Evolutionary conservation across 2,888 invertebrate species (phyloP).

Genomic region (Harpalus rubripes): DNA sequence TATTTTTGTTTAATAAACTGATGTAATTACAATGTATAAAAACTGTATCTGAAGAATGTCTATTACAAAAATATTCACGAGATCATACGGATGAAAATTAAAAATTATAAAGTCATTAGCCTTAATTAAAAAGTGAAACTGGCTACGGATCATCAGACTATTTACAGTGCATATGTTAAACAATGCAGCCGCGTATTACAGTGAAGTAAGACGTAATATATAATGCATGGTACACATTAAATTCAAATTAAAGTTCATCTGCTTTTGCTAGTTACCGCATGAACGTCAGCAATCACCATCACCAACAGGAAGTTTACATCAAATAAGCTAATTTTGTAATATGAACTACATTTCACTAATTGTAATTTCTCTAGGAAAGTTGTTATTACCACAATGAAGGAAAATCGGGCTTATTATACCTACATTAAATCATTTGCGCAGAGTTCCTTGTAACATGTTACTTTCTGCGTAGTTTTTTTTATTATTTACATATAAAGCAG

Average conservation of each 20-base stretch:
- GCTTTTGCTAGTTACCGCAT: neutral
- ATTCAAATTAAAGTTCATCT: conserved; percentile 46
- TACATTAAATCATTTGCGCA: neutral
- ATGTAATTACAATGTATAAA: neutral
- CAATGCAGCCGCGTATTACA: neutral
- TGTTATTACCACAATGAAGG: conserved; percentile 29
- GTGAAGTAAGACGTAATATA: neutral
- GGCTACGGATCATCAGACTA: conserved; percentile 16
- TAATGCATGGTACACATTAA: conserved; percentile 23
- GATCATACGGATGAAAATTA: conserved; percentile 31
- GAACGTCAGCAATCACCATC: conserved; percentile 18
- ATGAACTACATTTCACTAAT: conserved; percentile 36
- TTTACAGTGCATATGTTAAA: conserved; percentile 1
- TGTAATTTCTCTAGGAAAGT: conserved; percentile 42
- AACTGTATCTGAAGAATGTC: neutral
- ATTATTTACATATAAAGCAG: neutral
- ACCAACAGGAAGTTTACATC: conserved; percentile 30
- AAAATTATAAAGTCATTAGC: conserved; percentile 59
- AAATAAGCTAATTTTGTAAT: conserved; percentile 44
- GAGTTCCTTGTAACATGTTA: neutral
- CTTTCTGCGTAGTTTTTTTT: neutral
- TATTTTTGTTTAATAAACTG: neutral
- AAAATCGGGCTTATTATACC: conserved; percentile 18
- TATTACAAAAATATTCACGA: neutral
- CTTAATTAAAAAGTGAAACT: conserved; percentile 63